Conservation (phyloP, 2,888 invertebrate species). For the Tanypteryx hageni region DNA sequence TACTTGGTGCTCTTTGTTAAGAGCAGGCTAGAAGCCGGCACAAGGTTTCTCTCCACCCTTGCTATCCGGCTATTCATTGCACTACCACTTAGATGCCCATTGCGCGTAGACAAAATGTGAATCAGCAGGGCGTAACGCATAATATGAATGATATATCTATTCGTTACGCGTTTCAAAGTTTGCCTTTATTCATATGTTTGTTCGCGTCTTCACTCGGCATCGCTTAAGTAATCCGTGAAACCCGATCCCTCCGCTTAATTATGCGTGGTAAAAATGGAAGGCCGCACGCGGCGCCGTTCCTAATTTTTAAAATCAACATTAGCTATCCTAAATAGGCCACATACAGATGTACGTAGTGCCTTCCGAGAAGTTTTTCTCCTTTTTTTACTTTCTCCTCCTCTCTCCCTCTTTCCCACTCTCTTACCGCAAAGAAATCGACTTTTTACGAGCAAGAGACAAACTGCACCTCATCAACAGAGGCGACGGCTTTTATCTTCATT, state of each 20-base stretch:
- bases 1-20: no score
- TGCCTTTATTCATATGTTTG: neutral
- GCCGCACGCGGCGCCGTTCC: neutral
- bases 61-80: no score
- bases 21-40: no score
- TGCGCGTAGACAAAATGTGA: no score
- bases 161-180: neutral
- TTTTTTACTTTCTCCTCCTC: neutral
- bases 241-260: neutral
- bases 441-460: neutral
- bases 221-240: neutral
- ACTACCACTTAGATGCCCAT: no score
- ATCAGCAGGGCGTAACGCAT: no score
- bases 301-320: neutral
- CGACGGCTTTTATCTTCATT: neutral
- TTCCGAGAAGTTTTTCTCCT: neutral
- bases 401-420: neutral
- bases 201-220: neutral
- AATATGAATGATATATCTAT: no score
- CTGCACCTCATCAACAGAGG: neutral
- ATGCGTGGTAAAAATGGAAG: neutral
- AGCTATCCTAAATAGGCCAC: neutral
- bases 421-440: slow-evolving; percentile 2
- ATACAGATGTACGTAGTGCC: neutral
- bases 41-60: no score